A percentile compares a stretch with the other conserved stretches of the same genome.
Conservation (phyloP, 2,113 vertebrate species). For the Petromus typicus region DNA sequence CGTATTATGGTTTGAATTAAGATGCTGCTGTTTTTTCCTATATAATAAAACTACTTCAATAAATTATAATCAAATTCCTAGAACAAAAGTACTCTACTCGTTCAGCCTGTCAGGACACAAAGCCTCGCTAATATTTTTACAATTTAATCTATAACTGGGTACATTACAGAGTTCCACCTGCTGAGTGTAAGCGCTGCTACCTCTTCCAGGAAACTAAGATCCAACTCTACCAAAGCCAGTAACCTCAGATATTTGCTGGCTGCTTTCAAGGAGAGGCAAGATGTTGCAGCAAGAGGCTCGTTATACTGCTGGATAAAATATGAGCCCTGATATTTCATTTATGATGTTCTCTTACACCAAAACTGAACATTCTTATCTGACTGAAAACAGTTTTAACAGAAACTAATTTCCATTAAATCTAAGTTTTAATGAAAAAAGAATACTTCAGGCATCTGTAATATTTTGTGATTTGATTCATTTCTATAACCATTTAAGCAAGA, state of each 20-base stretch:
- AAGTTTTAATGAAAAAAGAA: background rate
- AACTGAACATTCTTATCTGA: constrained; percentile 68
- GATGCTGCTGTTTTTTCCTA: constrained; percentile 75
- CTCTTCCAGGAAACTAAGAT: constrained; percentile 73
- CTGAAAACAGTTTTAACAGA: constrained; percentile 46
- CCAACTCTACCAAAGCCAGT: constrained; percentile 77
- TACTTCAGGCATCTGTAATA: background rate
- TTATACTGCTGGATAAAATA: constrained; percentile 68
- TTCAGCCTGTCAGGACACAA: constrained; percentile 53
- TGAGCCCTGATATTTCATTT: constrained; percentile 43
- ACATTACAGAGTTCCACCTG: constrained; percentile 81
- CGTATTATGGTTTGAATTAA: constrained; percentile 34
- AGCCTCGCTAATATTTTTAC: constrained; percentile 55
- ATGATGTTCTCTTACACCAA: constrained; percentile 82
- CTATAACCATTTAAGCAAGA: constrained; percentile 18
- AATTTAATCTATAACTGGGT: constrained; percentile 56
- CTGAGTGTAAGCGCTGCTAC: constrained; percentile 76
- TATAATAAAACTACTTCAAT: constrained; percentile 57
- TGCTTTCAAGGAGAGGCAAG: constrained; percentile 81
- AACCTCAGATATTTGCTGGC: constrained; percentile 56
- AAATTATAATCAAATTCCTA: constrained; percentile 35
- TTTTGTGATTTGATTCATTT: constrained; percentile 38
- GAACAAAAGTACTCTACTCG: constrained; percentile 42
- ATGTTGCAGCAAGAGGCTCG: constrained; percentile 84
- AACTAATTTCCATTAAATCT: too few species aligned